Evolutionary conservation across 2,113 vertebrate genomes (phyloP).

Genomic region (Brachionichthys hirsutus): DNA sequence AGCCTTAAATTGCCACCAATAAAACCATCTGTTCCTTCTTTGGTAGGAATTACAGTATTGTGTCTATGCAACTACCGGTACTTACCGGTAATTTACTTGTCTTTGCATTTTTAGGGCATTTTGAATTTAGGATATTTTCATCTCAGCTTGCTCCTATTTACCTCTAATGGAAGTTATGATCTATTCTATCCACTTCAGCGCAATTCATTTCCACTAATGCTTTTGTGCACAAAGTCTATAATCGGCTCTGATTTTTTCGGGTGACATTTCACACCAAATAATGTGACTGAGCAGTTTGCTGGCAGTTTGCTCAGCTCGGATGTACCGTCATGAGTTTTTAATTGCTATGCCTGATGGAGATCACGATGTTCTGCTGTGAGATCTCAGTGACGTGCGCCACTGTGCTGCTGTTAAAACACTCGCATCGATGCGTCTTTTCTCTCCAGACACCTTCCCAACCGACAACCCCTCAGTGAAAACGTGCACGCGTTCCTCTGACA

Average conservation of each 20-base stretch:
- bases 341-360: constrained; percentile 1
- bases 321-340: constrained; percentile 17
- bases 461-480: not conserved
- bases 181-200: too few relatives aligned
- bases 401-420: not conserved
- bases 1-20: too few relatives aligned
- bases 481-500: not conserved
- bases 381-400: not conserved
- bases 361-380: not conserved
- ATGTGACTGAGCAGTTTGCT: constrained; percentile 41
- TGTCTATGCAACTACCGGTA: not conserved
- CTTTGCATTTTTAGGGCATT: too few relatives aligned
- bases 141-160: too few relatives aligned
- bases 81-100: too few relatives aligned
- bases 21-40: not conserved
- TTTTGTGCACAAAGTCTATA: too few relatives aligned
- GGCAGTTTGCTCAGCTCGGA: constrained; percentile 17
- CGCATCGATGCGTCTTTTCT: not conserved
- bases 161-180: too few relatives aligned
- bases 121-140: too few relatives aligned
- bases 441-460: not conserved
- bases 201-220: too few relatives aligned
- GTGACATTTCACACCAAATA: constrained; percentile 57
- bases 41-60: not conserved
- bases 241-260: constrained; percentile 20